A percentile compares a stretch with the other conserved stretches of the same genome.
phyloP scores from a whole-genome alignment of 2,888 invertebrate genomes.

The Pollenia angustigena region DNA sequence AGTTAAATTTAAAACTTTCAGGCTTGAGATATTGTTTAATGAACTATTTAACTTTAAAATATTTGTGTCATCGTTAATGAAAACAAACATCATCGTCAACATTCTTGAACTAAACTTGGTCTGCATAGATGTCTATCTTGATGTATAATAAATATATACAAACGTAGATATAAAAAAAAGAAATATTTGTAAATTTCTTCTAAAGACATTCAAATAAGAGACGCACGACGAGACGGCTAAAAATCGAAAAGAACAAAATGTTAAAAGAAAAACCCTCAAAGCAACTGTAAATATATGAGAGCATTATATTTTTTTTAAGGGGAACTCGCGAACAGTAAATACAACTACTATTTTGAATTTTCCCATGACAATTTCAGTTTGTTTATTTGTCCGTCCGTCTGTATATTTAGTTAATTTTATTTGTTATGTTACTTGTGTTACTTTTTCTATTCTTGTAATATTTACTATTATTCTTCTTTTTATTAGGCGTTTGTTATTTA shows the following conservation, averaged over 20 bases:
- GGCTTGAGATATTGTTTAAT: conserved; percentile 48
- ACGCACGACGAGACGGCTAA: conserved; percentile 7
- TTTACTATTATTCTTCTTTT: conserved; percentile 8
- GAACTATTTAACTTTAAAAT: conserved; percentile 63
- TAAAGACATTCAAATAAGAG: not conserved
- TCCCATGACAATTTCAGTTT: conserved; percentile 68
- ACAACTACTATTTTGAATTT: conserved; percentile 31
- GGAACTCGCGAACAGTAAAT: conserved; percentile 35
- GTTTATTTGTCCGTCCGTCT: conserved; percentile 20
- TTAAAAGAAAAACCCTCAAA: conserved; percentile 24
- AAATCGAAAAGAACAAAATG: conserved; percentile 35
- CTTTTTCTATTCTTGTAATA: not conserved
- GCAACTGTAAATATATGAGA: conserved; percentile 42
- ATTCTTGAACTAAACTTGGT: conserved; percentile 36
- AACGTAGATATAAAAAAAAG: not conserved
- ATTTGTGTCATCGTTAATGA: conserved; percentile 67
- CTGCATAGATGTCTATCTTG: too few relatives aligned
- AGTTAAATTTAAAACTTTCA: not conserved
- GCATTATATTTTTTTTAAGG: conserved; percentile 3
- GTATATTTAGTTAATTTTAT: not conserved
- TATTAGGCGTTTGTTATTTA: conserved; percentile 16
- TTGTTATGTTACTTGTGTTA: conserved; percentile 13
- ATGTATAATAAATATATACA: too few relatives aligned
- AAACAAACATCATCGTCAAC: conserved; percentile 57
- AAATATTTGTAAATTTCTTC: conserved; percentile 32